Conservation (phyloP, 2,888 invertebrate species). For the Amphipyra berbera region DNA sequence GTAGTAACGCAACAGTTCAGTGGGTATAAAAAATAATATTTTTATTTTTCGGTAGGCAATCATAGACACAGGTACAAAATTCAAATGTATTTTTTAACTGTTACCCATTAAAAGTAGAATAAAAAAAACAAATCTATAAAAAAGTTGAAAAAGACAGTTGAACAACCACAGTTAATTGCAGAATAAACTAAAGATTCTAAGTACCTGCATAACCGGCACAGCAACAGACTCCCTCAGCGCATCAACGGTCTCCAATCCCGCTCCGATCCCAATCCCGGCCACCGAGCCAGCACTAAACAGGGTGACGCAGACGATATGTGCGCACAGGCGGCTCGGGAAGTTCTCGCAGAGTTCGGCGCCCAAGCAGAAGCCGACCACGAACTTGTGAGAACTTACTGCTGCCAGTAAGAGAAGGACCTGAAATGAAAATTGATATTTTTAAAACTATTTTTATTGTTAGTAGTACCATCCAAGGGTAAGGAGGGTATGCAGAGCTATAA, state of each 20-base stretch:
- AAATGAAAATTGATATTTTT: conserved; percentile 46
- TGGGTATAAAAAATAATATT: too few species aligned
- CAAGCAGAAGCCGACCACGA: conserved; percentile 95
- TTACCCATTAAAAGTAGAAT: too few species aligned
- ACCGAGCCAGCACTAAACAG: conserved; percentile 93
- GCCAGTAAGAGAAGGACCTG: conserved; percentile 92
- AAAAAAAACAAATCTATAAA: too few species aligned
- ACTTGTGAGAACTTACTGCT: conserved; percentile 94
- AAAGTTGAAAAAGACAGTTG: too few species aligned
- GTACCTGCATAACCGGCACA: conserved; percentile 91
- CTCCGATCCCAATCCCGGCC: conserved; percentile 92
- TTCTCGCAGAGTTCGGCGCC: conserved; percentile 93
- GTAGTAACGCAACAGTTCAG: background rate
- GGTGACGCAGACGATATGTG: conserved; percentile 90
- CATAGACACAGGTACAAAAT: too few species aligned
- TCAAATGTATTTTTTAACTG: too few species aligned
- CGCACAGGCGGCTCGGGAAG: conserved; percentile 75
- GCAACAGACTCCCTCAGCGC: conserved; percentile 82
- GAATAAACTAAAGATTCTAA: too few species aligned
- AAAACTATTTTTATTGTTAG: too few species aligned
- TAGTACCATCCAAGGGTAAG: too few species aligned
- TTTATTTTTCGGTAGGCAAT: too few species aligned
- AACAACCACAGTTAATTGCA: too few species aligned
- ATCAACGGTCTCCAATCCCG: conserved; percentile 89
- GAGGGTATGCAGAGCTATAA: too few species aligned